Conservation (phyloP, 2,113 vertebrate species). For the Ceyx cyanopectus region DNA sequence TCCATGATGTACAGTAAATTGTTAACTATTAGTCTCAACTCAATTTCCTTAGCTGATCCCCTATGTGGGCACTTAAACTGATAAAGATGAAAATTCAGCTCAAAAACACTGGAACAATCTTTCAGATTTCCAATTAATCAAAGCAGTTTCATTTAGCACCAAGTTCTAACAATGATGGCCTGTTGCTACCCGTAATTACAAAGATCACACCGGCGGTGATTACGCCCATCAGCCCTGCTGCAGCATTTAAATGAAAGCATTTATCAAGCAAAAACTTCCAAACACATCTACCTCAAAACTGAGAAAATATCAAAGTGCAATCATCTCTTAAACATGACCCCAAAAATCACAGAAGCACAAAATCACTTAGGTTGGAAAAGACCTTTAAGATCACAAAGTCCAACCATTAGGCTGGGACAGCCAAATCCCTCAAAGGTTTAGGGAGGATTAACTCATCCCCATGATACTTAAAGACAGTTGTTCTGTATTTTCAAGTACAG, state of each 20-base stretch:
- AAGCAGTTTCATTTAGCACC: slow-evolving; percentile 11
- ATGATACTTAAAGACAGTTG: not conserved
- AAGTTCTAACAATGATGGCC: slow-evolving; percentile 28
- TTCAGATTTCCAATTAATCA: slow-evolving; percentile 37
- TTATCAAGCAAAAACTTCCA: not conserved
- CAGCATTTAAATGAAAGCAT: not conserved
- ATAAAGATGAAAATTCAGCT: slow-evolving; percentile 47
- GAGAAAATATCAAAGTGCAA: not conserved
- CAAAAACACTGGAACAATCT: slow-evolving; percentile 24
- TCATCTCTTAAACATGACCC: not conserved
- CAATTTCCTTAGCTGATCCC: slow-evolving; percentile 62
- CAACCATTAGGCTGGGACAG: not conserved
- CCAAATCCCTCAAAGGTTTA: not conserved
- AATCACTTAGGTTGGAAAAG: not conserved
- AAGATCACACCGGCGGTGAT: not conserved
- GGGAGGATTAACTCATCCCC: not conserved
- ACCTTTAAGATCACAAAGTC: not conserved
- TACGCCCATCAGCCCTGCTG: not conserved
- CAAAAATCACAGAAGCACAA: not conserved
- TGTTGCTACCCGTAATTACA: slow-evolving; percentile 21
- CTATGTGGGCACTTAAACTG: slow-evolving; percentile 13
- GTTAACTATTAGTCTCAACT: slow-evolving; percentile 61
- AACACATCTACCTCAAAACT: not conserved
- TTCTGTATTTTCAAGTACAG: not conserved
- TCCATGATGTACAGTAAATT: slow-evolving; percentile 57